Base-by-base conservation (phyloP, 2,113 vertebrate species). In the Diadophis punctatus region DNA sequence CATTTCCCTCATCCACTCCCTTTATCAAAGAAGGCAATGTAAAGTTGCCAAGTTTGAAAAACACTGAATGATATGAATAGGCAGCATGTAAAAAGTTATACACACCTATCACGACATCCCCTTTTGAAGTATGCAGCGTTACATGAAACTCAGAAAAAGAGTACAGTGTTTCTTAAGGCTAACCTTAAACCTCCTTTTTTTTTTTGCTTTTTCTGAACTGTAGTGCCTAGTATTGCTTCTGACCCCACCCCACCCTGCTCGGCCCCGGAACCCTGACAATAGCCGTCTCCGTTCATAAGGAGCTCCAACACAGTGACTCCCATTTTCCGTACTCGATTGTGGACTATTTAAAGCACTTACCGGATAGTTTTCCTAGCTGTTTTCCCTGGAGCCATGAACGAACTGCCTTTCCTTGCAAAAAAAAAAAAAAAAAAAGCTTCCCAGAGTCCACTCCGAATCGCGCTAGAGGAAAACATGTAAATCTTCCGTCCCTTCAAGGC, bases 251-350 rank as follows among this genome's bases (percentile, higher is more conserved):
- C 46, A 49, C 46, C 22, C 25, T 23, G 11, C 48, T 30, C 5
- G 6, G 22, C 25, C 12, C 48, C 25, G 86, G 34, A 39, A 39
- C 16, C 34, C 68, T 80, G 34, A 34, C 63, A 18, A 34, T 6
- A 34, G n/a, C 30, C 18, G 18, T 6, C 25, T 49, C 10, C 11
- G 53, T 49, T 49, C 55, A 8, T 11, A 10, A 88, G 22, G 34
- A 11, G 39, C 52, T 23, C 74, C 1, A 0, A 0, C 6, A 12
- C 39, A 22, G 4, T 27, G 49, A 60, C 8, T 16, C 68, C 25
- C 93, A 0, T 43, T 1, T n/a, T 9, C 25, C 12, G 6, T 68
- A 20, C 30, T 52, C 49, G 63, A 25, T 25, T 22, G 23, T 11
- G 25, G 43, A 6, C 68, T 22, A 11, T 51, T 43, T 56, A 20